phyloP scores from a whole-genome alignment of 2,888 invertebrate species.

The Nipponacmea schrenckii region DNA sequence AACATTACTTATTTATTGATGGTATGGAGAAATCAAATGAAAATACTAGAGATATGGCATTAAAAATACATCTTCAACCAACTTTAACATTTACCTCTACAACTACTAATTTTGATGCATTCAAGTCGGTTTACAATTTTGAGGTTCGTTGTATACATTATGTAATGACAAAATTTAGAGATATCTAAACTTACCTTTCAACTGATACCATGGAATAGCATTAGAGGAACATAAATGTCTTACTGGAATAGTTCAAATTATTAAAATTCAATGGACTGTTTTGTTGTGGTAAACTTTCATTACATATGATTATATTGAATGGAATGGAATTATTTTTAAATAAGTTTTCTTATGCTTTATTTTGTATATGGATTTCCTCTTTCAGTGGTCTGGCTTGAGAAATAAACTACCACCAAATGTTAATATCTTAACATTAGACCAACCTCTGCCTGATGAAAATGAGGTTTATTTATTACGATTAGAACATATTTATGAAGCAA shows the following conservation, averaged over 20 bases:
- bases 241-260: neutral
- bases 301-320: neutral
- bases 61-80: conserved; percentile 57
- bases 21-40: conserved; percentile 47
- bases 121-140: neutral
- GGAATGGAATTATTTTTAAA: neutral
- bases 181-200: neutral
- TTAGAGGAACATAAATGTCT: no score
- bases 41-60: conserved; percentile 53
- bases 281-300: neutral
- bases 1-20: conserved; percentile 58
- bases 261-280: neutral
- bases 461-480: conserved; percentile 62
- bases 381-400: conserved; percentile 58
- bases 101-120: neutral
- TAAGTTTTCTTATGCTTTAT: no score
- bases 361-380: neutral
- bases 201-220: neutral
- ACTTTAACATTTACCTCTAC: conserved; percentile 47
- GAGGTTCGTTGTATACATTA: neutral
- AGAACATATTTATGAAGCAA: conserved; percentile 67
- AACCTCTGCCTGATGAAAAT: conserved; percentile 26
- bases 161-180: neutral
- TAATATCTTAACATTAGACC: conserved; percentile 66
- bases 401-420: conserved; percentile 51